Evolutionary conservation across 2,113 vertebrate species (phyloP), one percentile per base, ranked within the genome.

Genomic region (Protobothrops mucrosquamatus): DNA sequence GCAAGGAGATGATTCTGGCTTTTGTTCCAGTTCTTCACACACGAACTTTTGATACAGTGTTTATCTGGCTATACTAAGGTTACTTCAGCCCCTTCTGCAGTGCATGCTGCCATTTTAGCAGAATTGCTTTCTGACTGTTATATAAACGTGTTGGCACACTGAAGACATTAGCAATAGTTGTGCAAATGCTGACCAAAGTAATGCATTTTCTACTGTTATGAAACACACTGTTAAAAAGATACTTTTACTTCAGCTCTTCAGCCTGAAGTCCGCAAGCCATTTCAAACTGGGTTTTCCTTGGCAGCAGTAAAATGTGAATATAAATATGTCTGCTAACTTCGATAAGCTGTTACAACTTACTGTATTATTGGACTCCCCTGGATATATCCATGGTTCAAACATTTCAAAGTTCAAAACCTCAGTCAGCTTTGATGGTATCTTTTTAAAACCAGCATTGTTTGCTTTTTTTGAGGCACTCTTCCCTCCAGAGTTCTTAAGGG

Each of bases 91-190:
- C 59, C 56, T 57, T 15, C 87, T 61, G 23, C 91, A 93, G 43
- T 51, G 88, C 89, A 86, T n/a, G 39, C 9, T 94, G 85, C 56
- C 52, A 52, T 90, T 3, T 91, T 87, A 92, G 86, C 91, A 43
- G 2, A 23, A 81, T 39, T 93, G 88, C 86, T 94, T 94, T 89
- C 57, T 51, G 59, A 43, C 24, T 89, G 85, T 93, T 93, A 92
- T 74, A 57, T 94, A 94, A 92, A 87, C 90, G 51, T 90, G 57
- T 48, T 89, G 57, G 59, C 52, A 59, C 69, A 92, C 34, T 39
- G 43, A 87, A 92, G 88, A 26, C 14, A 48, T 64, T 26, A 89
- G 88, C 88, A 87, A 89, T 52, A 48, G 51, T 86, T 74, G 52
- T 26, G 23, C 24, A 74, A 51, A 55, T 56, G 20, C 69, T 24